Evolutionary conservation across 2,113 vertebrate genomes (phyloP), one percentile per base, ranked within the genome.

Genomic region (Cyphotilapia sp.): DNA sequence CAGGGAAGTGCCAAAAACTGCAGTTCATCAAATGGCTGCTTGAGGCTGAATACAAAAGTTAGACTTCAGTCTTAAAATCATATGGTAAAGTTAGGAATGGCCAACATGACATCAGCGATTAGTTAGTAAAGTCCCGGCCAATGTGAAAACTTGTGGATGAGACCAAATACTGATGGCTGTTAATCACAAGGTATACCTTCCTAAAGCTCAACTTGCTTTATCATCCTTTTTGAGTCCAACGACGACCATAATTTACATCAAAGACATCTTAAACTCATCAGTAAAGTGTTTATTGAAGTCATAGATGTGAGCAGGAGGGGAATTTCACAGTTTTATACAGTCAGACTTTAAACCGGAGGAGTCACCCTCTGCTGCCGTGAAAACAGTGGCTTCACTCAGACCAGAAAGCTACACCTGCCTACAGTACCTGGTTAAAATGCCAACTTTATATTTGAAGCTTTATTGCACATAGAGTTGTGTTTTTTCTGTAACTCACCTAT

Each of bases 71-170:
- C 13, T 17, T 74, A 27, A 74, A 45, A 27, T 74, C 14, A 12
- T 27, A 74, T 9, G 0, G 0, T 16, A 9, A 74, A 74, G 40
- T 74, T 74, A 27, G 22, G 5, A 22, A 40, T 40, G 5, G 0
- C 22, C 69, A 45, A 45, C 69, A 45, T 74, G 40, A 45, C 40
- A 24, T 45, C 22, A 74, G 5, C 2, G 8, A 2, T 71, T 71
- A 66, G 33, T 22, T 69, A 74, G n/a, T 4, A 9, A 71, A 42
- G 66, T 9, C 38, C 29, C 2, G 0, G 29, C 38, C 69, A 74
- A 24, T 14, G 38, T 16, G n/a, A 42, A 24, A 9, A 22, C 8
- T 42, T 31, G 29, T 24, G 0, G 63, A 71, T 16, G 3, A 71
- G 12, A 24, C 35, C 35, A 38, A 35, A 38, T 35, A 22, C 8